Evolutionary conservation across 2,888 invertebrate genomes (phyloP), one percentile per base, ranked within the genome.

Genomic region (Trissoscelio sp.): DNA sequence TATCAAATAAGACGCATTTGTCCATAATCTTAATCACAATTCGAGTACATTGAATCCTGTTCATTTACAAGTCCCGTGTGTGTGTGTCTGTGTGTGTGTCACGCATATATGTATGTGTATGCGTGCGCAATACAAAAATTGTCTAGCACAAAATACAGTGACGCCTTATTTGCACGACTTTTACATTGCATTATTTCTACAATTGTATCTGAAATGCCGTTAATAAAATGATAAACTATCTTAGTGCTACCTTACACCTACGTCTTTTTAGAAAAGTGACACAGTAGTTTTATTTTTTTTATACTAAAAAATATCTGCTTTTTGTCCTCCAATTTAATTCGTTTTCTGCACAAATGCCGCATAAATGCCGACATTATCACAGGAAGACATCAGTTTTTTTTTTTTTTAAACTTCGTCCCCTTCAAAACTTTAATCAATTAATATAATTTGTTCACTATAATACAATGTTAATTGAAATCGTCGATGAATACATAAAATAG

Each of bases 211-310:
- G 31, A 83, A 82, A 85, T 85, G 83, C 82, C 66, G 22, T 80
- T 83, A 42, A 79, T 84, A 79, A 73, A 46, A 73, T 82, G 83
- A 66, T 83, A 83, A 79, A 11, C 75, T 74, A 85, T 67, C 83
- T 82, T 85, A 87, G 79, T 84, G 84, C 85, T 87, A 86, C 79
- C 80, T 83, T 77, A 82, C 72, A 77, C 18, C 75, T 85, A 73
- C 55, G 62, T 77, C 39, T n/a, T 57, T 18, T 83, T 80, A 79
- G 69, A 66, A 79, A 82, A 77, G 69, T 57, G 75, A 75, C 58
- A 62, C 28, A 46, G 48, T 46, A 20, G 14, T 58, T 55, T 42
- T 31, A 46, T 78, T 42, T 16, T 34, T 46, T 58, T 24, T 14
- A 55, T 70, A 39, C 51, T 62, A 70, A 81, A 79, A 82, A 80